Evolutionary conservation across 2,888 invertebrate species (phyloP).

Genomic region (Germaria angustata): DNA sequence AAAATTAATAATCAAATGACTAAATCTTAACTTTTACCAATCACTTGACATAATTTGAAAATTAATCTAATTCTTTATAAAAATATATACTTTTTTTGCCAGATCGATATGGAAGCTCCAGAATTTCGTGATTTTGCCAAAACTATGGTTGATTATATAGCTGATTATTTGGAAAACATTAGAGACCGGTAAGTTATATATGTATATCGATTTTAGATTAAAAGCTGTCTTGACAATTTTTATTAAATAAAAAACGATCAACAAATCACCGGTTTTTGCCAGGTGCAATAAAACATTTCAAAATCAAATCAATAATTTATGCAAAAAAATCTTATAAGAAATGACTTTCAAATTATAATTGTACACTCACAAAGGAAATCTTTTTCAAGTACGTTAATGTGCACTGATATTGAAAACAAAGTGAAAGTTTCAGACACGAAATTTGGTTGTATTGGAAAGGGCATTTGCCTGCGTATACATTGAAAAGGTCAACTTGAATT

Average conservation of each 20-base stretch:
- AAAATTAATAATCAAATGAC: not conserved
- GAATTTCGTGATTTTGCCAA: constrained; percentile 93
- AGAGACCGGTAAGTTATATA: constrained; percentile 86
- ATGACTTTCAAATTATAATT: constrained; percentile 26
- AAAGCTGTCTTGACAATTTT: not conserved
- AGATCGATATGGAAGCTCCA: constrained; percentile 87
- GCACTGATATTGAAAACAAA: constrained; percentile 14
- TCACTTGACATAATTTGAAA: not conserved
- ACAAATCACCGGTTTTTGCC: not conserved
- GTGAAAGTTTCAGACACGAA: constrained; percentile 44
- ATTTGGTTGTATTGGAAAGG: not conserved
- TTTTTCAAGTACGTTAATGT: not conserved
- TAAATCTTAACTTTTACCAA: not conserved
- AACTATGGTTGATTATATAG: constrained; percentile 96
- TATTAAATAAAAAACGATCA: not conserved
- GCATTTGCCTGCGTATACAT: constrained; percentile 42
- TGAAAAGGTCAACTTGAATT: not conserved
- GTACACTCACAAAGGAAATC: not conserved
- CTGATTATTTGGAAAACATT: constrained; percentile 95
- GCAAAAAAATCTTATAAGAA: constrained; percentile 1
- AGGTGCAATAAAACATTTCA: constrained; percentile 19
- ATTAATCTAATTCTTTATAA: no score
- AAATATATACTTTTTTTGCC: not conserved
- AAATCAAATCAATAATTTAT: not conserved
- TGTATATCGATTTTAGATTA: not conserved